Evolutionary conservation across 2,888 invertebrate species (phyloP), one percentile per base, ranked within the genome.

Genomic region (Hololepta plana): DNA sequence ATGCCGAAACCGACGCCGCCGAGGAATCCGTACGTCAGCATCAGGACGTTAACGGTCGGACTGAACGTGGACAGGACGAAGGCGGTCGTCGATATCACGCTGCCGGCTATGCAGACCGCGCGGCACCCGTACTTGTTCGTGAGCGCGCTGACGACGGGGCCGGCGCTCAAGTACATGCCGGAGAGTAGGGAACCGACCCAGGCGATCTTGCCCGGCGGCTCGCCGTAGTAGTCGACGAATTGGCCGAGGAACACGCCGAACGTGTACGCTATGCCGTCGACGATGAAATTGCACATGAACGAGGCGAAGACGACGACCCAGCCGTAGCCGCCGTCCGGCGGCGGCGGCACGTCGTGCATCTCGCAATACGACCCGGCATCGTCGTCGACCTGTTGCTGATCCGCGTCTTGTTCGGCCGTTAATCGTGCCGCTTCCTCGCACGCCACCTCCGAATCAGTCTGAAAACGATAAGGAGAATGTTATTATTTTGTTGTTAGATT

Each of bases 241-340:
- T 80, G 73, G 14, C 69, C 66, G 23, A 88, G 65, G 60, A 88
- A 87, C 46, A 95, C 80, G 27, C 96, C 95, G 55, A 96, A 98
- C 4, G 93, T 88, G 57, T 95, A 96, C n/a, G 91, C 87, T 35
- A 98, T 90, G 41, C 90, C 98, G 55, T 98, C 96, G 30, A 98
- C 91, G 41, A 96, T 82, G 64, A 96, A 72, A 67, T 96, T 95
- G 59, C 90, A 90, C 72, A 95, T 74, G 57, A 98, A 93, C 22
- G 91, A 90, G 27, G 91, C 90, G 45, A 87, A 74, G 28, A 95
- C 93, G 47, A 98, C 82, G 46, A 93, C 75, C 87, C 85, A 87
- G 32, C 85, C 85, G 59, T 81, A 88, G 26, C 91, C 91, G 37
- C 84, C 84, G 53, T 85, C 85, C 19, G 85, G 85, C 27, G 85